Conservation (phyloP, 2,113 vertebrate species). For the Triplophysa tibetana region DNA sequence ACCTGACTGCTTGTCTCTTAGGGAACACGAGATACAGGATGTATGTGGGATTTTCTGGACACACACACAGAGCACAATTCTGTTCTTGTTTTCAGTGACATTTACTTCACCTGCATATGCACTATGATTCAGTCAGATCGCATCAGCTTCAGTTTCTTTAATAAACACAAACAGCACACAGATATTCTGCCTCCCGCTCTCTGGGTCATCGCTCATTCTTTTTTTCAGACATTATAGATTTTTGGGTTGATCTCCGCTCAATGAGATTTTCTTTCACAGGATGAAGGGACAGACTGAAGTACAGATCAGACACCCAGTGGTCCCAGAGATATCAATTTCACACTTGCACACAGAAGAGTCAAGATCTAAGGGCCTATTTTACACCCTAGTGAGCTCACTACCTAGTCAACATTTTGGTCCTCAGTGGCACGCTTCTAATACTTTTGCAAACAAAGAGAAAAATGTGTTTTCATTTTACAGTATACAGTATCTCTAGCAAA, state of each 20-base stretch:
- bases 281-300: not conserved
- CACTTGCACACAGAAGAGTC: not conserved
- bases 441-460: too few relatives aligned
- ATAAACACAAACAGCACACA: slow-evolving; percentile 6
- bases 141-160: slow-evolving; percentile 17
- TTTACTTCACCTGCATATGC: slow-evolving; percentile 23
- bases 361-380: not conserved
- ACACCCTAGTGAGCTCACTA: not conserved
- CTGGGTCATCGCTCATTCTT: not conserved
- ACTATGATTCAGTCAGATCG: not conserved
- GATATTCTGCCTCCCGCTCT: not conserved
- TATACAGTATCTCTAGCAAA: not conserved
- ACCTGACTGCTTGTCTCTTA: too few relatives aligned
- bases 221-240: not conserved
- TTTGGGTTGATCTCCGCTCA: not conserved
- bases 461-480: too few relatives aligned
- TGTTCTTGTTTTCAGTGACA: slow-evolving; percentile 15
- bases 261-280: slow-evolving; percentile 1
- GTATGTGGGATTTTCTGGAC: too few relatives aligned
- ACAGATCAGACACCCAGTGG: slow-evolving; percentile 9
- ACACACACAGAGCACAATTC: not conserved
- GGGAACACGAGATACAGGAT: too few relatives aligned
- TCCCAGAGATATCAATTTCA: not conserved
- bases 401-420: not conserved
- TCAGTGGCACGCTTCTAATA: not conserved